Base-by-base conservation (phyloP, 1,140 invertebrate species). In the Microvelia longipes region DNA sequence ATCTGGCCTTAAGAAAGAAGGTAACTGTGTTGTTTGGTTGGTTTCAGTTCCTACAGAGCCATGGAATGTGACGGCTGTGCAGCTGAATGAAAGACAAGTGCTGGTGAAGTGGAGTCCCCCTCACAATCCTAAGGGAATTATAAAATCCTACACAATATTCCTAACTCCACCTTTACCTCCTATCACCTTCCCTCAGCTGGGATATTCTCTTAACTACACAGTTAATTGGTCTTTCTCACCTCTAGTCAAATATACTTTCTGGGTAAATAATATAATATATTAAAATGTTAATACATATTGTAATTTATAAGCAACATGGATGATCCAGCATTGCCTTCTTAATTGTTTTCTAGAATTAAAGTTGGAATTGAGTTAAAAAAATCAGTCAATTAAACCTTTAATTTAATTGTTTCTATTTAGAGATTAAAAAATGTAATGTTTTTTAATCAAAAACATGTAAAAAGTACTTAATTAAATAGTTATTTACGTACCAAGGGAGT, bases 241-340 rank as follows among this genome's bases (percentile, higher is more conserved):
- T 24, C 82, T 84, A 25, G 78, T 76, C 1, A 84, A 84, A 68
- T 92, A 92, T 77, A 85, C 86, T 0, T 90, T 92, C 79, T 90
- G 87, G 87, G 88, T 89, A 77, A 80, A 79, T 79, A 67, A 28
- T 63, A 77, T 60, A 11, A 11, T 60, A 11, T 60, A 60, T 60
- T 60, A 11, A 60, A 60, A 60, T 60, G 35, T 19, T 11, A 11
- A 19, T 60, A 60, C n/a, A n/a, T n/a, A n/a, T n/a, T n/a, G n/a
- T n/a, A n/a, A n/a, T n/a, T n/a, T n/a, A n/a, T n/a, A n/a, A n/a
- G n/a, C n/a, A n/a, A n/a, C n/a, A n/a, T n/a, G n/a, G n/a, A n/a
- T n/a, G n/a, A n/a, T n/a, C n/a, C n/a, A n/a, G n/a, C n/a, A n/a
- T n/a, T n/a, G n/a, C n/a, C n/a, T n/a, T n/a, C n/a, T n/a, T n/a